Evolutionary conservation across 1,140 invertebrate species (phyloP).

Genomic region (Samia ricini): DNA sequence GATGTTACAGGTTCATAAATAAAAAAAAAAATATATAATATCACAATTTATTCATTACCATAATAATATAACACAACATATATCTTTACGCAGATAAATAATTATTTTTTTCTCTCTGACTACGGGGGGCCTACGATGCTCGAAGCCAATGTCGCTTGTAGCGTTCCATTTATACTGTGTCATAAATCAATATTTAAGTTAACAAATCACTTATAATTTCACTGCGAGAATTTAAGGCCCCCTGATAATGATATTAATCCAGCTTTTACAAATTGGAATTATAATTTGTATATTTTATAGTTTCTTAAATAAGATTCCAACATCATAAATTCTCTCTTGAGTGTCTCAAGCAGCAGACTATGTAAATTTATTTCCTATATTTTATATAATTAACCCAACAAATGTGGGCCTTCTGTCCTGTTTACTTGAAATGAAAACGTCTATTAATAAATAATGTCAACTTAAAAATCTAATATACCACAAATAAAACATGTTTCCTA

Average conservation of each 20-base stretch:
- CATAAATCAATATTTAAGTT: not conserved
- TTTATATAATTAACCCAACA: too few relatives aligned
- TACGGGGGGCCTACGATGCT: constrained; percentile 19
- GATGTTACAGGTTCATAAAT: too few relatives aligned
- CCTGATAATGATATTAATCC: constrained; percentile 33
- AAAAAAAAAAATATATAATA: constrained; percentile 44
- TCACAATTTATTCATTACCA: constrained; percentile 72
- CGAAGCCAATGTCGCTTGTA: not conserved
- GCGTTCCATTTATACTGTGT: constrained; percentile 12
- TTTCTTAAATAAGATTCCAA: constrained; percentile 66
- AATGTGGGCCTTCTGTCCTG: too few relatives aligned
- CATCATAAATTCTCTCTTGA: constrained; percentile 48
- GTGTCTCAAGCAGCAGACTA: constrained; percentile 32
- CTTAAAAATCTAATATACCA: too few relatives aligned
- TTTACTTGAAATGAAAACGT: too few relatives aligned
- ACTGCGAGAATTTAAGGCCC: constrained; percentile 18
- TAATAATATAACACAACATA: constrained; percentile 71
- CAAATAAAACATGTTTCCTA: too few relatives aligned
- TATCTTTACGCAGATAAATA: constrained; percentile 65
- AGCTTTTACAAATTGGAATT: constrained; percentile 62
- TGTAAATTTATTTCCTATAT: too few relatives aligned
- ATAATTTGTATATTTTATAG: constrained; percentile 33
- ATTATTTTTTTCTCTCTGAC: constrained; percentile 45
- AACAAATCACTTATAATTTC: not conserved
- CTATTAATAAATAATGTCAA: too few relatives aligned